These are phyloP conservation scores for Pao palembangensis DNA, from an alignment of 2,113 vertebrate genomes.

Conservation along the genomic window DNA sequence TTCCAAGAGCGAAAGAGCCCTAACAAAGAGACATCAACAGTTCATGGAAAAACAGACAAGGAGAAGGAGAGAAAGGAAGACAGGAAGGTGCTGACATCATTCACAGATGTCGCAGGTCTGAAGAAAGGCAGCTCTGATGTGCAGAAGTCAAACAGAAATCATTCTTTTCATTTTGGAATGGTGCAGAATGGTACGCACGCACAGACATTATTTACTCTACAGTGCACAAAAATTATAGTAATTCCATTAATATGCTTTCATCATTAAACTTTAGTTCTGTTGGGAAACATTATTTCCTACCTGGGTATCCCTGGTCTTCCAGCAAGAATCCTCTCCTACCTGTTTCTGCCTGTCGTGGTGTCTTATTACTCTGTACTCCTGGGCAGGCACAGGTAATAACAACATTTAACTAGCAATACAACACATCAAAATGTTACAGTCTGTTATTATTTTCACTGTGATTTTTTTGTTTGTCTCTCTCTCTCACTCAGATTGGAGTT, in stretches of 20 bases:
- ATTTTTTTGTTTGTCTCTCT: background rate
- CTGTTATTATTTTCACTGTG: background rate
- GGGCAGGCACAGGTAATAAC: conserved; percentile 47
- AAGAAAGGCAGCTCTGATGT: conserved; percentile 1
- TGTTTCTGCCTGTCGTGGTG: conserved; percentile 48
- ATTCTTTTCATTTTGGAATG: conserved; percentile 8
- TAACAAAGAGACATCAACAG: background rate
- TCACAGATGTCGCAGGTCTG: background rate
- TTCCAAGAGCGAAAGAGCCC: background rate
- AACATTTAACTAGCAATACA: background rate
- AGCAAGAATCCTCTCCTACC: conserved; percentile 26
- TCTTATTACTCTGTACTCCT: conserved; percentile 18
- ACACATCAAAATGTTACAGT: background rate
- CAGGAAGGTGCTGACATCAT: conserved; percentile 8
- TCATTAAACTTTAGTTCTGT: conserved; percentile 47
- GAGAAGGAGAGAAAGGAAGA: background rate
- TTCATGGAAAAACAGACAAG: conserved; percentile 9
- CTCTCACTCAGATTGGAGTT: conserved; percentile 42
- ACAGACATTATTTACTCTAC: background rate
- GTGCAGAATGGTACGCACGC: conserved; percentile 38
- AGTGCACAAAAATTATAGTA: background rate
- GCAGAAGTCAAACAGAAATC: background rate
- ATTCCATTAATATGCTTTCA: background rate
- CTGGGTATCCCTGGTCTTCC: conserved; percentile 35
- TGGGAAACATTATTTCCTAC: conserved; percentile 29